A percentile compares a stretch with the other conserved stretches of the same genome.
Evolutionary conservation across 2,113 vertebrate species (phyloP).

Genomic region (Osmerus eperlanus): DNA sequence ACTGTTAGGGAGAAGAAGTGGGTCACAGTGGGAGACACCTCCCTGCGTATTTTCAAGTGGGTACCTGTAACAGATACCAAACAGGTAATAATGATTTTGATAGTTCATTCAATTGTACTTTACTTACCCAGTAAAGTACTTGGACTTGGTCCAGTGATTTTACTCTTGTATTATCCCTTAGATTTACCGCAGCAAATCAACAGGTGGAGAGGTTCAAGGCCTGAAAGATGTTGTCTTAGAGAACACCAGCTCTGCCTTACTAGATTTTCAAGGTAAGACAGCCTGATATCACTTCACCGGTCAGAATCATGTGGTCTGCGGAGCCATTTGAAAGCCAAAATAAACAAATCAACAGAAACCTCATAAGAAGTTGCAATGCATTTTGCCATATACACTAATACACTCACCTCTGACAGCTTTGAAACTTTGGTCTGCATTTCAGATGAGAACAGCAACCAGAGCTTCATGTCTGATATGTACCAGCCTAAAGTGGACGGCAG

Average conservation of each 20-base stretch:
- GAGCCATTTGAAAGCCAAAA: no score
- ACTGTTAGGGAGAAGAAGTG: conserved; percentile 94
- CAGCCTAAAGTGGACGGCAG: conserved; percentile 92
- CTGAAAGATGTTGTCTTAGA: conserved; percentile 84
- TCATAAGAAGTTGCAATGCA: no score
- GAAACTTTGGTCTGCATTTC: conserved; percentile 35
- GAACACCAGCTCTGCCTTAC: conserved; percentile 84
- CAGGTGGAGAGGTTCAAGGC: conserved; percentile 71
- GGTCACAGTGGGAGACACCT: conserved; percentile 97
- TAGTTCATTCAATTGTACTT: not conserved
- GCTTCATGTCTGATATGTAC: conserved; percentile 90
- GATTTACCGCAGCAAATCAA: conserved; percentile 89
- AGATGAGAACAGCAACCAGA: conserved; percentile 99
- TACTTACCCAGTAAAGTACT: not conserved
- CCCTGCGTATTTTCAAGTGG: conserved; percentile 96
- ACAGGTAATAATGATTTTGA: conserved; percentile 73
- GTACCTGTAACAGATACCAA: conserved; percentile 94
- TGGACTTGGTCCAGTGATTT: not conserved
- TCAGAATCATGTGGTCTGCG: no score
- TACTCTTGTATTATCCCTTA: conserved; percentile 52
- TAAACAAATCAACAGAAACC: no score
- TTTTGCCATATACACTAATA: no score
- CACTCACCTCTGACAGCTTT: not conserved
- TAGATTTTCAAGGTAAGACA: conserved; percentile 90
- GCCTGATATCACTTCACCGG: no score